Base-by-base conservation (phyloP, 2,888 invertebrate species). In the Arge pagana region DNA sequence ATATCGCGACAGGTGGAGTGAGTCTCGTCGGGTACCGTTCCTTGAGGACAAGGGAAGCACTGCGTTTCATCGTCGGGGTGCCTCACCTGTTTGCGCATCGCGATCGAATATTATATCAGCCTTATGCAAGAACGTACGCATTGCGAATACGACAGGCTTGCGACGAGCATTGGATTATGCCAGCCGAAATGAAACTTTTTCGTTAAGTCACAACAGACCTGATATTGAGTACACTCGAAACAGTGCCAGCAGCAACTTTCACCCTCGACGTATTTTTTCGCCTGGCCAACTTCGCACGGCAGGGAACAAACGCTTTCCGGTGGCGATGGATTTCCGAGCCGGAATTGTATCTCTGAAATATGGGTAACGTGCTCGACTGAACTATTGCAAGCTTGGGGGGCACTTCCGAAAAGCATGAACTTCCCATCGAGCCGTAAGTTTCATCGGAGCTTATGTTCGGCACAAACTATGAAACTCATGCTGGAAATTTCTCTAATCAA, bases 221-320 rank as follows among this genome's bases (percentile, higher is more conserved):
- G 90, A 79, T 92, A 93, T 70, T 87, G 87, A 39, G 89, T 86
- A 77, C 96, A 94, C 76, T 90, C 90, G 79, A 90, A 89, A 78
- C 94, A 95, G 74, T 93, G 93, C 93, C 94, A 95, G 76, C 94
- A 95, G 77, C 94, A 94, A 74, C 89, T 90, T 77, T 94, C 93
- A 0, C 93, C 94, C 74, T 93, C 93, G 37, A 93, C 89, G 77
- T 93, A 93, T 76, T 91, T 90, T 80, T 92, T 93, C 54, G 93
- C 94, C 77, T 96, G 93, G 1, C 93, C 94, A 52, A 85, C 81
- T 66, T 87, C 87, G 73, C 96, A 96, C 55, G 92, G 90, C 57
- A 90, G 83, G 76, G 93, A 93, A 81, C 96, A 96, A 39, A 94
- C 91, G 3, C 94, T 95, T 70, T 89, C 88, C 2, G 94, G 95